Conservation (phyloP, 2,797 vertebrate genomes). For the Iguana delicatissima region DNA sequence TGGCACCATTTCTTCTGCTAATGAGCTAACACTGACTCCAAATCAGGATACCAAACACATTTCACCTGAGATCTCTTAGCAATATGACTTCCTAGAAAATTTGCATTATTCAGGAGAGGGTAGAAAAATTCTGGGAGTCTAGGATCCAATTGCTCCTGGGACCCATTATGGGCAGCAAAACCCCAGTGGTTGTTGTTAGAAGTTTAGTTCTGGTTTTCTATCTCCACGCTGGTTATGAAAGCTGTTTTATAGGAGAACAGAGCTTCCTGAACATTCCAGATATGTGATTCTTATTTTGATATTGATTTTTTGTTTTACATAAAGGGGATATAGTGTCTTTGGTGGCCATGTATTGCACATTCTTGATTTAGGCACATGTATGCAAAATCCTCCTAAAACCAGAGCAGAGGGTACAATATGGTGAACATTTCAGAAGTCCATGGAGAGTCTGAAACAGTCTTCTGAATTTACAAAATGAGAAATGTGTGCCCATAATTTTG, state of each 20-base stretch:
- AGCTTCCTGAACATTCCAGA: too few relatives aligned
- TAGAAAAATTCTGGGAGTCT: background rate
- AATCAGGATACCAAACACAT: conserved; percentile 6
- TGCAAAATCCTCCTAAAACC: background rate
- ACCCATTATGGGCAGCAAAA: too few relatives aligned
- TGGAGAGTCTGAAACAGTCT: background rate
- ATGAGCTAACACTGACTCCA: conserved; percentile 8
- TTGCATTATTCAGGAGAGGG: background rate
- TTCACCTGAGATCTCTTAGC: background rate
- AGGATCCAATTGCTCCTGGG: background rate
- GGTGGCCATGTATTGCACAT: too few relatives aligned
- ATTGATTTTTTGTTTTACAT: too few relatives aligned
- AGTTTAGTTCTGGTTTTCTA: too few relatives aligned
- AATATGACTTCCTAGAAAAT: background rate
- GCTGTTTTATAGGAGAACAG: too few relatives aligned
- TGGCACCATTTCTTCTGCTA: conserved; percentile 35
- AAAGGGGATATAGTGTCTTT: too few relatives aligned
- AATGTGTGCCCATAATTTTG: too few relatives aligned
- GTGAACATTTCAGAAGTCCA: background rate
- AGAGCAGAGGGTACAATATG: background rate
- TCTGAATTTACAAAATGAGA: too few relatives aligned
- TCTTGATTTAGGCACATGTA: background rate
- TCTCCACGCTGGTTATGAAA: too few relatives aligned
- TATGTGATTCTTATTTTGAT: too few relatives aligned
- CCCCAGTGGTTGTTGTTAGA: too few relatives aligned